A percentile compares a stretch with the other conserved stretches of the same genome.
These are phyloP conservation scores for Spinibarbus caldwelli DNA, from an alignment of 2,797 vertebrate species.

Conservation along the genomic window DNA sequence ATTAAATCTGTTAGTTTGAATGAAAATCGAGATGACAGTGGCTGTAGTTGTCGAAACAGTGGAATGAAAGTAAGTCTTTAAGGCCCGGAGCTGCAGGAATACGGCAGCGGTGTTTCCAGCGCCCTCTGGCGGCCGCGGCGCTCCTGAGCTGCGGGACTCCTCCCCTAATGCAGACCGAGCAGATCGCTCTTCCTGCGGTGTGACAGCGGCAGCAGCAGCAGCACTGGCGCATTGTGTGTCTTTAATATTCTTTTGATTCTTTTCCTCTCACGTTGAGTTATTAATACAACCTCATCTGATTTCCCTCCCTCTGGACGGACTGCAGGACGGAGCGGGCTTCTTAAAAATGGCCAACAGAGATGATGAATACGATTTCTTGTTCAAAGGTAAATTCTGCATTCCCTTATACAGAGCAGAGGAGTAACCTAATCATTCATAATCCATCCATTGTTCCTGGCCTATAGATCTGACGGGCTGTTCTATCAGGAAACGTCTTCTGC, in stretches of 20 bases:
- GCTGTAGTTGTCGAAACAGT: no score
- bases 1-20: no score
- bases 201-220: slow-evolving; percentile 73
- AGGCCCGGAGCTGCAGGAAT: not conserved
- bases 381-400: slow-evolving; percentile 79
- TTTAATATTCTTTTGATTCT: slow-evolving; percentile 56
- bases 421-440: slow-evolving; percentile 23
- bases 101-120: not conserved
- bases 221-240: slow-evolving; percentile 77
- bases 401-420: slow-evolving; percentile 24
- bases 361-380: slow-evolving; percentile 87
- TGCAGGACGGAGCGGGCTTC: slow-evolving; percentile 70
- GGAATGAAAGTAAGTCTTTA: no score
- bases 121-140: slow-evolving; percentile 63
- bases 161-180: slow-evolving; percentile 79
- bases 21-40: no score
- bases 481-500: not conserved
- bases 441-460: slow-evolving; percentile 40
- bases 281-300: slow-evolving; percentile 10
- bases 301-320: slow-evolving; percentile 36
- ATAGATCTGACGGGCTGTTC: not conserved
- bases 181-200: slow-evolving; percentile 74
- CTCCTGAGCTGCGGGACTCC: slow-evolving; percentile 69
- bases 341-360: slow-evolving; percentile 85
- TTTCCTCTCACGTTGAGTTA: slow-evolving; percentile 24